These are phyloP conservation scores for Nannobrachium achirus DNA, from an alignment of 2,113 vertebrate species.

Conservation along the genomic window DNA sequence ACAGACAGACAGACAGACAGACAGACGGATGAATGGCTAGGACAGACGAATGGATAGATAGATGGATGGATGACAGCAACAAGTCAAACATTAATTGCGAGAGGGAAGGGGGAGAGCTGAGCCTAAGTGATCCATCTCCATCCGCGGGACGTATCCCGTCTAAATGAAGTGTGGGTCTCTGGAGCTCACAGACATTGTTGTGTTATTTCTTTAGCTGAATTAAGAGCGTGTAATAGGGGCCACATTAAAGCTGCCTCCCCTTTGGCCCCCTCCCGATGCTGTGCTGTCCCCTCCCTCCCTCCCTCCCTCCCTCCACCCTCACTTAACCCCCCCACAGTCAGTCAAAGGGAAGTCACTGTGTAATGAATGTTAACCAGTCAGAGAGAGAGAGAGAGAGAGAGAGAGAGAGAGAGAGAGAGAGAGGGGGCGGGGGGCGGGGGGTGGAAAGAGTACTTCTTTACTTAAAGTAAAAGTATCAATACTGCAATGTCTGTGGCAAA, in stretches of 20 bases:
- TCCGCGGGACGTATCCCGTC: conserved; percentile 34
- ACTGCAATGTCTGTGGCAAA: no score
- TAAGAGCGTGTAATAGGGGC: conserved; percentile 60
- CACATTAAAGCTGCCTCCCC: conserved; percentile 55
- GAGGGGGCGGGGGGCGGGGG: neutral
- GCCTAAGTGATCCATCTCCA: conserved; percentile 24
- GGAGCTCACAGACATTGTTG: conserved; percentile 37
- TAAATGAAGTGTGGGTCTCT: conserved; percentile 57
- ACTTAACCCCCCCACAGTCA: conserved; percentile 22
- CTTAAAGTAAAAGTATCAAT: no score
- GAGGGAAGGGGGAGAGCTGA: neutral
- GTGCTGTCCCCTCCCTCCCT: conserved; percentile 4
- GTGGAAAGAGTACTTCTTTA: neutral
- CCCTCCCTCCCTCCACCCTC: conserved; percentile 25
- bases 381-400: neutral
- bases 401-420: neutral
- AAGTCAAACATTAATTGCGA: neutral
- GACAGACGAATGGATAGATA: neutral
- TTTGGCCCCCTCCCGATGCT: conserved; percentile 31
- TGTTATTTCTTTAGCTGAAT: conserved; percentile 65
- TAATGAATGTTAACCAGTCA: conserved; percentile 81
- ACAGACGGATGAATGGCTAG: neutral
- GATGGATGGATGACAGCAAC: neutral
- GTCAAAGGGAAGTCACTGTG: conserved; percentile 53
- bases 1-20: conserved; percentile 11